Evolutionary conservation across 2,888 invertebrate species (phyloP).

Genomic region (Chloromyia formosa): DNA sequence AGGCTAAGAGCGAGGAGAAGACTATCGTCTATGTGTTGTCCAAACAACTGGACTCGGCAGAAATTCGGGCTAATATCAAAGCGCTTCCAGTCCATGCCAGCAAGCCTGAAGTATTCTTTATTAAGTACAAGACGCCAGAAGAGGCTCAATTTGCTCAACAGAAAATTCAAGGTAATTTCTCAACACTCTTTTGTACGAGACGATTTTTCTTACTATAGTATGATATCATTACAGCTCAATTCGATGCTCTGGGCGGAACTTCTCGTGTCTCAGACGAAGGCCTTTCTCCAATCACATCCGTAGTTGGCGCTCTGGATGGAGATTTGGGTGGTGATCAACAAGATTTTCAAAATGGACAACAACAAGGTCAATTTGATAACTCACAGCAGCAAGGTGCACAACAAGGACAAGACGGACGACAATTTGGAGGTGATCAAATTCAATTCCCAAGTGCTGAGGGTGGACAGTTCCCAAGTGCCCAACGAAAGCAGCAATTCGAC

Average conservation of each 20-base stretch:
- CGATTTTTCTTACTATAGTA: too few relatives aligned
- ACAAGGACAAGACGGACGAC: neutral
- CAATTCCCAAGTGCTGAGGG: neutral
- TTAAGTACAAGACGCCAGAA: constrained; percentile 63
- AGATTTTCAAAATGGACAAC: neutral
- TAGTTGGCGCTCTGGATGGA: constrained; percentile 33
- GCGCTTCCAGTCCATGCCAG: constrained; percentile 59
- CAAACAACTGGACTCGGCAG: constrained; percentile 60
- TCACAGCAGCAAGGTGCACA: neutral
- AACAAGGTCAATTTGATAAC: neutral
- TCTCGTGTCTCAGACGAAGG: constrained; percentile 55
- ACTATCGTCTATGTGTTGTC: constrained; percentile 62
- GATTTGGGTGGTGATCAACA: neutral
- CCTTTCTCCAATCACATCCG: constrained; percentile 53
- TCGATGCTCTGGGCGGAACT: constrained; percentile 55
- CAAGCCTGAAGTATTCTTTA: constrained; percentile 64
- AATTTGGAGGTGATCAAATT: neutral
- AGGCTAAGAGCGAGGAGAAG: constrained; percentile 60
- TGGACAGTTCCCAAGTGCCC: neutral
- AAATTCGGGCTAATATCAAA: constrained; percentile 59
- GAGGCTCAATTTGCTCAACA: constrained; percentile 62
- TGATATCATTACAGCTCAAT: constrained; percentile 51
- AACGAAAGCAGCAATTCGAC: neutral
- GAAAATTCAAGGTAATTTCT: constrained; percentile 58
- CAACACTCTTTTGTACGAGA: neutral